Base-by-base conservation (phyloP, 1,140 invertebrate genomes). In the Prorops nasuta region DNA sequence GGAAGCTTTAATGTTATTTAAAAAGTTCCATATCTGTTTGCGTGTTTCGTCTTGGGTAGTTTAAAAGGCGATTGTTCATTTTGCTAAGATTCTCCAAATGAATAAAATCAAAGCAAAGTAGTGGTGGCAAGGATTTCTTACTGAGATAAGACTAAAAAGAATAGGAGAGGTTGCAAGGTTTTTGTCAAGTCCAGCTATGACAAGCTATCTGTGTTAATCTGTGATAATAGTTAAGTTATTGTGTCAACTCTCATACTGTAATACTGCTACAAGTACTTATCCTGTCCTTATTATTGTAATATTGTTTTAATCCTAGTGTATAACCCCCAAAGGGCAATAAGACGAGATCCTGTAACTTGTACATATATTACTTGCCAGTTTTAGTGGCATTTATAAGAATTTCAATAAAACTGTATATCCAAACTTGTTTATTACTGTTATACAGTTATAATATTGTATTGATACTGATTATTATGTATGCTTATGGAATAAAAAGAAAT, bases 161-260 rank as follows among this genome's bases (percentile, higher is more conserved):
- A 44, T 56, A 55, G 58, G 55, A 49, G 51, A 51, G 51, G 51
- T n/a, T 51, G 38, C 46, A 52, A 49, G n/a, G n/a, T n/a, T 64
- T 51, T 49, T 36, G 49, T 68, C 63, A 64, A 70, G 60, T 69
- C 56, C 65, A 71, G 57, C 61, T 58, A 63, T 63, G 63, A 69
- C 68, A 66, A 70, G 59, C 66, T 68, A 66, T 71, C 66, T 72
- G 69, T 74, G 61, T 68, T 68, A 71, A 74, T 74, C 72, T 73
- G 72, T 74, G 72, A 72, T 74, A 74, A 69, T 73, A 74, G 68
- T 72, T 71, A 67, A 71, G 62, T 63, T 64, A 67, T 50, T 55
- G 50, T 60, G 55, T 47, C 58, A 64, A 60, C 66, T 71, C 63
- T 63, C 64, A 69, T 57, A n/a, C n/a, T 65, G 54, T 64, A 67